Evolutionary conservation across 2,113 vertebrate species (phyloP), one percentile per base, ranked within the genome.

Genomic region (Rynchops niger): DNA sequence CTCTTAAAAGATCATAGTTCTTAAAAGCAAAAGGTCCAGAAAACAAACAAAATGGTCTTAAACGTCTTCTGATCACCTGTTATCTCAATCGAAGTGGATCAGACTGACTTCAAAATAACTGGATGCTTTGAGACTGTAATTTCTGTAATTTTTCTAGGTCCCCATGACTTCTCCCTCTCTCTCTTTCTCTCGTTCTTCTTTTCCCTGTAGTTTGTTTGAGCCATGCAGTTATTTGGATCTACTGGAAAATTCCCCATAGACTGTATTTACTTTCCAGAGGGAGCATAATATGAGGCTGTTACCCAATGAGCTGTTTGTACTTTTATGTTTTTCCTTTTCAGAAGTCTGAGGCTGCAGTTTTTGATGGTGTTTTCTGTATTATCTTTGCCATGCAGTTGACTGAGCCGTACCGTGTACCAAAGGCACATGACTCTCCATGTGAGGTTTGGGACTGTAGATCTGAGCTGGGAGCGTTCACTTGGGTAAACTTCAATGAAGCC

Each of bases 381-480:
- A 84, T 95, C 94, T 96, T 88, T 91, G 49, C 56, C 58, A n/a
- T 88, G 55, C 71, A 79, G 66, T 79, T 93, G 69, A 84, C 65
- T 84, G 63, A 94, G 59, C 61, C 91, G 53, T 40, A 72, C 70
- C 0, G 2, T 49, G 36, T 88, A 95, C 36, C 62, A 88, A 94
- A 95, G 84, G 84, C 86, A 82, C 90, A 69, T 17, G 25, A 84
- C 47, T 84, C 45, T 89, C 86, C 3, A 3, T 62, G 66, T 87
- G 97, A 94, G 72, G 87, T 96, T 80, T 95, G 74, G 58, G 95
- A 80, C 76, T 93, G 79, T 73, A 77, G 80, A 40, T 95, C 87
- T 96, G 76, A 96, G 42, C 49, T 80, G 78, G 67, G 53, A 94
- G n/a, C 63, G 95, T 97, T 95, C 79, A 58, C 80, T 82, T 85